Percentiles rank a stretch among this genome's conserved stretches.
phyloP scores from a whole-genome alignment of 1,140 invertebrate species.

The Calephelis nemesis region DNA sequence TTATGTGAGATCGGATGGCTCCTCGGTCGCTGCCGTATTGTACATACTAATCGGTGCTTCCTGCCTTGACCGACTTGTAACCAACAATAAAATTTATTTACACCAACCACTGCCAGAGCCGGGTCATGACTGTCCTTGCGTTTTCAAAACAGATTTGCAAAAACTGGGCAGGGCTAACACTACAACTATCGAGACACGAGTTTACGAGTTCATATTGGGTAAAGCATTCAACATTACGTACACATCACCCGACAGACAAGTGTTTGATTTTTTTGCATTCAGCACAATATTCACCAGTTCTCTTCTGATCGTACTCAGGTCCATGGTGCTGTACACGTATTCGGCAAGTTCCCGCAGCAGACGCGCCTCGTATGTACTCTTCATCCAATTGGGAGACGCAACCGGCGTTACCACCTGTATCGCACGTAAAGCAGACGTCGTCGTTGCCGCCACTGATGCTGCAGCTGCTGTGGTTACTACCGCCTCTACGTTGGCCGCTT shows the following conservation, averaged over 20 bases:
- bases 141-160: not conserved
- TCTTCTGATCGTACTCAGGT: not conserved
- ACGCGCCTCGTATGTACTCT: not conserved
- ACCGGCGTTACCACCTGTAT: too few relatives aligned
- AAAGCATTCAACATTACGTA: not conserved
- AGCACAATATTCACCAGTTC: not conserved
- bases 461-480: not conserved
- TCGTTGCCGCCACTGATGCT: not conserved
- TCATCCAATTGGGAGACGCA: not conserved
- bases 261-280: not conserved
- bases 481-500: not conserved
- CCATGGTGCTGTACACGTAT: not conserved
- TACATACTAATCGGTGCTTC: too few relatives aligned
- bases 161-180: not conserved
- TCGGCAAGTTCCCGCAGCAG: not conserved
- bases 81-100: constrained; percentile 1
- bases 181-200: not conserved
- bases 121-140: not conserved
- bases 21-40: too few relatives aligned
- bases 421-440: too few relatives aligned
- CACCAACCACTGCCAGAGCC: not conserved
- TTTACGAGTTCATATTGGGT: not conserved
- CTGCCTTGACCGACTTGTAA: too few relatives aligned
- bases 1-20: too few relatives aligned
- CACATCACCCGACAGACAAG: not conserved